A percentile compares a stretch with the other conserved stretches of the same genome.
phyloP scores from a whole-genome alignment of 2,888 invertebrate species.

The Apantesis nais region DNA sequence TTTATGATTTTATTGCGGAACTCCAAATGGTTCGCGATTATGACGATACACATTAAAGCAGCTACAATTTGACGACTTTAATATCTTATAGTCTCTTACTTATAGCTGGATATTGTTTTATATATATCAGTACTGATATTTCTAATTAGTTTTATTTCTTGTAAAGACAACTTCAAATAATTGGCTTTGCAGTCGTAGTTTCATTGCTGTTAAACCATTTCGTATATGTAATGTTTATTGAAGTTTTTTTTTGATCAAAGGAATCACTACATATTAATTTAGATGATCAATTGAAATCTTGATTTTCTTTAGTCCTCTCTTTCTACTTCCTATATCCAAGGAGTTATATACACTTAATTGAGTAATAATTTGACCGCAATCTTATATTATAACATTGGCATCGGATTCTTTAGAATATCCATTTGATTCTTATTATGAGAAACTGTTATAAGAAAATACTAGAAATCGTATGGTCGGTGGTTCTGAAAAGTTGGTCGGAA shows the following conservation, averaged over 20 bases:
- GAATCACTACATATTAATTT: not conserved
- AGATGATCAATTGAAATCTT: not conserved
- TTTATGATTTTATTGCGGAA: conserved; percentile 79
- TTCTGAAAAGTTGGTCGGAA: conserved; percentile 37
- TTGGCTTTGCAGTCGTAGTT: not conserved
- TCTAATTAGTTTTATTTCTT: not conserved
- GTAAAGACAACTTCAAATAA: not conserved
- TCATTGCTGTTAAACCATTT: not conserved
- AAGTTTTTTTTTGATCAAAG: not conserved
- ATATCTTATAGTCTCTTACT: conserved; percentile 12
- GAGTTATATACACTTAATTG: not conserved
- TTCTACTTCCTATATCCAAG: not conserved
- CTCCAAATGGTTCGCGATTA: conserved; percentile 68
- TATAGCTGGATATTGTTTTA: not conserved
- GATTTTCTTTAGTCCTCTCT: not conserved
- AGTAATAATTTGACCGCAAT: not conserved
- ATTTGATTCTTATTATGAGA: not conserved
- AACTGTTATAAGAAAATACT: not conserved
- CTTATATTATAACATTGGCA: not conserved
- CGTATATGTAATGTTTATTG: not conserved
- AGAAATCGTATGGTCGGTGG: conserved; percentile 20
- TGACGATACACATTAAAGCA: conserved; percentile 60
- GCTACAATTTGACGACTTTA: conserved; percentile 41
- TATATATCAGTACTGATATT: not conserved
- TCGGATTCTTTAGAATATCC: not conserved